Percentiles rank a stretch among this genome's conserved stretches.
These are phyloP conservation scores for Pristionchus fissidentatus DNA, from an alignment of 2,888 invertebrate genomes.

Conservation along the genomic window DNA sequence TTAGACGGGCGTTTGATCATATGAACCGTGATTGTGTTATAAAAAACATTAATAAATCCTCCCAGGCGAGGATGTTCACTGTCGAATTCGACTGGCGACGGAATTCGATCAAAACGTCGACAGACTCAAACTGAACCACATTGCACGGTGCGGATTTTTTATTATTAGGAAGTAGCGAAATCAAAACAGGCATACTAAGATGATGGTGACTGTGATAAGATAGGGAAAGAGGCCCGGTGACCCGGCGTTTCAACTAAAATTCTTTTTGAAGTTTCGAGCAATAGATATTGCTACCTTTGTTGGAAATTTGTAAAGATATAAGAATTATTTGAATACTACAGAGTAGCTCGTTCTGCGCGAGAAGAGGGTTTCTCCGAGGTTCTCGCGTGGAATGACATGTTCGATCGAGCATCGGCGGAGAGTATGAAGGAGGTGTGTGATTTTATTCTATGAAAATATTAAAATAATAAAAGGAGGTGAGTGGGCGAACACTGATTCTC, in stretches of 20 bases:
- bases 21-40: not conserved
- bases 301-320: not conserved
- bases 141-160: constrained; percentile 75
- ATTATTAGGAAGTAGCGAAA: too few species aligned
- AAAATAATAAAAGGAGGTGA: not conserved
- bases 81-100: constrained; percentile 72
- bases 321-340: not conserved
- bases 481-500: not conserved
- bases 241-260: not conserved
- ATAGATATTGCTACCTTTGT: not conserved
- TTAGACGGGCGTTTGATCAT: too few species aligned
- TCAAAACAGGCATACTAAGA: too few species aligned
- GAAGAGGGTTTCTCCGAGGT: constrained; percentile 62
- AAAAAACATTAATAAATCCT: too few species aligned
- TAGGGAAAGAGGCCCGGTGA: not conserved
- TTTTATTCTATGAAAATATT: not conserved
- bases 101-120: constrained; percentile 59
- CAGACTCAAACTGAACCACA: constrained; percentile 82
- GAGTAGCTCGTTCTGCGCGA: constrained; percentile 56
- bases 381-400: constrained; percentile 74
- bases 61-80: constrained; percentile 35
- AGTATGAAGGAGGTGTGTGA: constrained; percentile 52
- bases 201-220: too few species aligned
- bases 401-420: constrained; percentile 59
- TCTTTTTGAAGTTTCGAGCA: not conserved